Conservation (phyloP, 64 coral and sea anemone genomes). For the Pachyseris speciosa region DNA sequence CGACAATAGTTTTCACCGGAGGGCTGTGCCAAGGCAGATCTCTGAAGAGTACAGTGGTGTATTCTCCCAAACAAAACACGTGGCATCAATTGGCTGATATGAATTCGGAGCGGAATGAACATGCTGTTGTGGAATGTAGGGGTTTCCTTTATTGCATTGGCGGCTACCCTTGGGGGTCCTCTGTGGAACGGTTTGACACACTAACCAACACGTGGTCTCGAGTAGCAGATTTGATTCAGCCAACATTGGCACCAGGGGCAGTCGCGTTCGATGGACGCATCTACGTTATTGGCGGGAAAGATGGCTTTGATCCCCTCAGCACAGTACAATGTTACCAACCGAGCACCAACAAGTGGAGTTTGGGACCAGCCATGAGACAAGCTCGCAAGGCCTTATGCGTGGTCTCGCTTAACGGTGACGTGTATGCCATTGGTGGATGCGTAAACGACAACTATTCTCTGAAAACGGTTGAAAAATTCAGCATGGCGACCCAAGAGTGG, state of each 20-base stretch:
- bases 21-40: constrained; percentile 18
- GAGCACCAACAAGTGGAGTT: background rate
- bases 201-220: constrained; percentile 29
- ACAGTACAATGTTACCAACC: constrained; percentile 51
- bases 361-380: background rate
- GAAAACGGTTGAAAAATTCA: constrained; percentile 47
- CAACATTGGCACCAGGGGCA: constrained; percentile 14
- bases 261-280: constrained; percentile 6
- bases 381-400: constrained; percentile 32
- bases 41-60: background rate
- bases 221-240: constrained; percentile 13
- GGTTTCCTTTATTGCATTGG: constrained; percentile 38
- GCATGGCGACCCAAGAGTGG: background rate
- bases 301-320: constrained; percentile 25
- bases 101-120: background rate
- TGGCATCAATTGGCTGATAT: background rate
- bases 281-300: constrained; percentile 48
- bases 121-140: constrained; percentile 34
- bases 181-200: constrained; percentile 46
- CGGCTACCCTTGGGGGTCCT: background rate
- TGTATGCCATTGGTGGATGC: constrained; percentile 59
- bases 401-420: background rate
- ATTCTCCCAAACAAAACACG: background rate
- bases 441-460: constrained; percentile 17
- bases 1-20: constrained; percentile 15